Evolutionary conservation across 2,888 invertebrate species (phyloP).

Genomic region (Poecilobothrus nobilitatus): DNA sequence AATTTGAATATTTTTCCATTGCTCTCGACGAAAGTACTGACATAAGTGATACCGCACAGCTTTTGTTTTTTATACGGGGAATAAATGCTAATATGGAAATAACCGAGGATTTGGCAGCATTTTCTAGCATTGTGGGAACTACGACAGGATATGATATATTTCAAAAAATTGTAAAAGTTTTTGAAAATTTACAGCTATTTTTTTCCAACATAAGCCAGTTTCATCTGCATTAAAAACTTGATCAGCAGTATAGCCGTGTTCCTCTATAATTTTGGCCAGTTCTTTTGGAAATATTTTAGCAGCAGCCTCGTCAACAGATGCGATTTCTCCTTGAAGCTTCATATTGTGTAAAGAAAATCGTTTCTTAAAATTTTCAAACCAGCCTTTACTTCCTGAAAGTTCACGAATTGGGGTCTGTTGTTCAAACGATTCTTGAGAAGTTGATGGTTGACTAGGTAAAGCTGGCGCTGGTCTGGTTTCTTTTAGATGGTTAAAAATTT

Average conservation of each 20-base stretch:
- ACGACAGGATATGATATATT: no score
- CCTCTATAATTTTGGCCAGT: conserved; percentile 14
- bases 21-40: no score
- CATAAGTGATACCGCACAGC: no score
- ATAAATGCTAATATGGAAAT: no score
- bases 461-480: conserved; percentile 16
- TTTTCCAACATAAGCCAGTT: conserved; percentile 27
- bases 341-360: conserved; percentile 19
- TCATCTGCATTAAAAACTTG: conserved; percentile 28
- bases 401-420: conserved; percentile 5
- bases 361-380: conserved; percentile 20
- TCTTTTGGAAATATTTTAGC: conserved; percentile 18
- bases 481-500: conserved; percentile 23
- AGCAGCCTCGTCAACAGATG: conserved; percentile 22
- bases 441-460: background rate
- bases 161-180: no score
- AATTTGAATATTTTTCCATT: no score
- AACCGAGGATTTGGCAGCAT: no score
- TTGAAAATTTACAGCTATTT: no score
- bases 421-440: conserved; percentile 7
- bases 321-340: conserved; percentile 21
- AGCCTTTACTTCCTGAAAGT: conserved; percentile 21
- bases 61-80: no score
- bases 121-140: no score
- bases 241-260: conserved; percentile 21